A percentile compares a stretch with the other conserved stretches of the same genome.
phyloP scores from a whole-genome alignment of 2,113 vertebrate species.

The Ceyx margarethae region DNA sequence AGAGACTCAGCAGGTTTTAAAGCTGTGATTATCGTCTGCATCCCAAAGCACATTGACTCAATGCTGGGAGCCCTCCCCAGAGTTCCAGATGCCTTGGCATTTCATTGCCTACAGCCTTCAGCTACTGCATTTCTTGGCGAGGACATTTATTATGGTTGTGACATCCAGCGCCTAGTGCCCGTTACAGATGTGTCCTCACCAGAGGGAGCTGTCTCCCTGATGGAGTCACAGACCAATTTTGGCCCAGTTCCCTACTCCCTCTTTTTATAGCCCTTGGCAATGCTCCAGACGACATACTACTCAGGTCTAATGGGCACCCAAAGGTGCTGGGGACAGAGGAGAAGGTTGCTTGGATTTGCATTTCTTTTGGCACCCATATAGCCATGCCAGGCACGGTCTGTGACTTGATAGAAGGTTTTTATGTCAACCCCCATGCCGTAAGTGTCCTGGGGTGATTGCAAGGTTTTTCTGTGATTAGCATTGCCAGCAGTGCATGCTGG shows the following conservation, averaged over 20 bases:
- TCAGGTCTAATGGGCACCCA: background rate
- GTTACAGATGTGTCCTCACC: background rate
- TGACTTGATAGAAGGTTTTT: background rate
- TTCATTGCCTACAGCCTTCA: background rate
- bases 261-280: background rate
- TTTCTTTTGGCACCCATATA: background rate
- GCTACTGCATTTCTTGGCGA: background rate
- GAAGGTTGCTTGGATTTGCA: background rate
- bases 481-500: fast-evolving
- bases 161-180: background rate
- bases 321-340: background rate
- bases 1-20: background rate
- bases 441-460: background rate
- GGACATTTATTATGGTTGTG: background rate
- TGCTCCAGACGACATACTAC: background rate
- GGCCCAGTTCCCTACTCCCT: background rate
- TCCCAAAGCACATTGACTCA: background rate
- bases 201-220: background rate
- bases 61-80: fast-evolving
- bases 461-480: background rate
- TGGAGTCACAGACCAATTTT: background rate
- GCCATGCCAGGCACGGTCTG: fast-evolving
- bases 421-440: background rate
- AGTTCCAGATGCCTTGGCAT: background rate
- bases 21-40: background rate